A percentile compares a stretch with the other conserved stretches of the same genome.
Evolutionary conservation across 2,113 vertebrate species (phyloP).

Genomic region (Dendrocopos noguchii): DNA sequence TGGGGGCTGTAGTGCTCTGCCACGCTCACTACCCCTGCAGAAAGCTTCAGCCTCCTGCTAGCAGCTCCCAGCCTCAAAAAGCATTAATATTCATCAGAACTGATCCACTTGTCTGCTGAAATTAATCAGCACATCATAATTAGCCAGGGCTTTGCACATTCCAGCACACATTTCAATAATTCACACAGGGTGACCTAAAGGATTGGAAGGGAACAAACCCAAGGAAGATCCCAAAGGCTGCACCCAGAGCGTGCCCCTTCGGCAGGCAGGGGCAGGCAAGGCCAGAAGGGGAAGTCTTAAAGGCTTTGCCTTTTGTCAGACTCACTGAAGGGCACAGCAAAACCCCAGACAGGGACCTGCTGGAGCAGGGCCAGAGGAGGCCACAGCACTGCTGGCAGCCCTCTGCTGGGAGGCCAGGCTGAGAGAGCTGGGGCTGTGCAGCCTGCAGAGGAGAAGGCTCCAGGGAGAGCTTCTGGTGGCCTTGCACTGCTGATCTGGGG

Average conservation of each 20-base stretch:
- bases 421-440: too few relatives aligned
- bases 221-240: neutral
- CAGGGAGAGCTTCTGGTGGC: too few relatives aligned
- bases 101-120: conserved; percentile 26
- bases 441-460: too few relatives aligned
- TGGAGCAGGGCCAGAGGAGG: too few relatives aligned
- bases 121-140: conserved; percentile 60
- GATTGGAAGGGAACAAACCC: neutral
- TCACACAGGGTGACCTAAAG: conserved; percentile 1
- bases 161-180: conserved; percentile 34
- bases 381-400: too few relatives aligned
- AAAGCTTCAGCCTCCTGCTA: conserved; percentile 16
- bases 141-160: conserved; percentile 28
- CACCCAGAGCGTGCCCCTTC: neutral
- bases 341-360: too few relatives aligned
- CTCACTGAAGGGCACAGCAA: neutral
- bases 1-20: neutral
- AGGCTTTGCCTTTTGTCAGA: neutral
- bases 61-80: conserved; percentile 33
- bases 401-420: too few relatives aligned
- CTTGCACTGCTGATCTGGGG: too few relatives aligned
- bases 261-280: neutral
- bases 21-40: neutral
- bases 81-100: conserved; percentile 52
- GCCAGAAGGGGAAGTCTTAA: neutral